Conservation (phyloP, 2,888 invertebrate species). For the Pemphredon lugubris region DNA sequence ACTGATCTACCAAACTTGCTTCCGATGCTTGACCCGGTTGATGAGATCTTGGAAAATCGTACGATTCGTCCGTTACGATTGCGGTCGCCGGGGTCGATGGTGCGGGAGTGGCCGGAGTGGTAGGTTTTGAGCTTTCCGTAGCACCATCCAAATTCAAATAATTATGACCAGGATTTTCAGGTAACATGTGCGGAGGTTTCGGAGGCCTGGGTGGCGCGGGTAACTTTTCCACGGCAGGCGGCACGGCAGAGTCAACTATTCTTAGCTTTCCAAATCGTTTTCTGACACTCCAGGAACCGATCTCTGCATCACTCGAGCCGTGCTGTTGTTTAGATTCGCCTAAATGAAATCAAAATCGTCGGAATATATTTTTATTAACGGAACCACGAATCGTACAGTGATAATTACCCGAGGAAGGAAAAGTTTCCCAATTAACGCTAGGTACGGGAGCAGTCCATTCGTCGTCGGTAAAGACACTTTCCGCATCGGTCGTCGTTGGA, state of each 20-base stretch:
- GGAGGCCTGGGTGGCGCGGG: constrained; percentile 89
- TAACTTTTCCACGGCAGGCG: constrained; percentile 76
- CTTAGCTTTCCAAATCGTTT: constrained; percentile 84
- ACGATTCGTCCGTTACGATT: constrained; percentile 83
- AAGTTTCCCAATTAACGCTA: constrained; percentile 82
- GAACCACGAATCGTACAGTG: too few relatives aligned
- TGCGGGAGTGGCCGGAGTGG: constrained; percentile 76
- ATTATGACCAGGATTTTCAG: constrained; percentile 81
- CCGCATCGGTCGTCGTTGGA: constrained; percentile 86
- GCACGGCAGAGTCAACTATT: constrained; percentile 73
- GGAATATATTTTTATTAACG: too few relatives aligned
- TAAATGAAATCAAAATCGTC: constrained; percentile 19
- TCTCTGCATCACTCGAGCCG: constrained; percentile 83
- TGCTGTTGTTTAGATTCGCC: constrained; percentile 83
- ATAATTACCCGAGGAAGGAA: constrained; percentile 76
- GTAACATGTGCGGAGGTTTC: constrained; percentile 85
- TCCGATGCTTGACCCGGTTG: constrained; percentile 79
- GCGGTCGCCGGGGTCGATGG: constrained; percentile 74
- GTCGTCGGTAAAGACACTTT: constrained; percentile 87
- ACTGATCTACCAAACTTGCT: constrained; percentile 68
- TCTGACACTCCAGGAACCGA: constrained; percentile 82
- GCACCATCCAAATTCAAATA: constrained; percentile 81
- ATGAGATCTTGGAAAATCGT: constrained; percentile 88
- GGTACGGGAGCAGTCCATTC: constrained; percentile 84
- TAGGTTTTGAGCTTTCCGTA: constrained; percentile 78